These are phyloP conservation scores for Spermophilus dauricus DNA, from an alignment of 2,113 vertebrate species.

Conservation along the genomic window DNA sequence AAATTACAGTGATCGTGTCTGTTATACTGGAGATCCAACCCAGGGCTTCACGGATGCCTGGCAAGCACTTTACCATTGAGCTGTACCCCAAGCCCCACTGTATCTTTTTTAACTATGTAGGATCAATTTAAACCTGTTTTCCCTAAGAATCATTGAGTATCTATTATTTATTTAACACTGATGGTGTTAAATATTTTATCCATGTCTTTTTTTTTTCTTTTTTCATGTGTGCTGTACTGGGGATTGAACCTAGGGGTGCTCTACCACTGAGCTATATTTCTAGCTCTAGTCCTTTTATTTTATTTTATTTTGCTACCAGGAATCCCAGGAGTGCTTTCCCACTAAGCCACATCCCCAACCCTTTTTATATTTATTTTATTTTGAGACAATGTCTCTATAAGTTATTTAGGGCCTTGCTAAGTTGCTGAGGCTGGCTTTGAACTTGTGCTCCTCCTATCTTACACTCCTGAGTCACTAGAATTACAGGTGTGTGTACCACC, in stretches of 20 bases:
- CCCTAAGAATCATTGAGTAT: neutral
- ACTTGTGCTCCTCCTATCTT: neutral
- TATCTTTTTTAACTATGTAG: neutral
- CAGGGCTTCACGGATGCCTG: neutral
- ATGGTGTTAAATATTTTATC: conserved; percentile 52
- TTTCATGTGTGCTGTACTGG: too few species aligned
- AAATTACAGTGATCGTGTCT: conserved; percentile 38
- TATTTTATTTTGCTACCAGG: too few species aligned
- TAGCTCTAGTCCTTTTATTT: too few species aligned
- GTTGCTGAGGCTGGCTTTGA: neutral
- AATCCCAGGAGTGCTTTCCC: too few species aligned
- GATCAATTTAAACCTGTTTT: conserved; percentile 49
- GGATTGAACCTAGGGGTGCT: too few species aligned
- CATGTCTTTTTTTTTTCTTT: too few species aligned
- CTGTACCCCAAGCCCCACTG: neutral
- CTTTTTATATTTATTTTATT: neutral
- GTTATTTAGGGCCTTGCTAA: neutral
- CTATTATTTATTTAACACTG: conserved; percentile 21
- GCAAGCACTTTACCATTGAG: neutral
- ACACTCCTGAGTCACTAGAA: neutral
- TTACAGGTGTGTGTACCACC: neutral
- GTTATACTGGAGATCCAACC: neutral
- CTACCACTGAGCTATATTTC: too few species aligned
- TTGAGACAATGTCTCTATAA: neutral
- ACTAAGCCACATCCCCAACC: too few species aligned